Conservation (phyloP, 2,113 vertebrate species). For the Rhineura floridana region DNA sequence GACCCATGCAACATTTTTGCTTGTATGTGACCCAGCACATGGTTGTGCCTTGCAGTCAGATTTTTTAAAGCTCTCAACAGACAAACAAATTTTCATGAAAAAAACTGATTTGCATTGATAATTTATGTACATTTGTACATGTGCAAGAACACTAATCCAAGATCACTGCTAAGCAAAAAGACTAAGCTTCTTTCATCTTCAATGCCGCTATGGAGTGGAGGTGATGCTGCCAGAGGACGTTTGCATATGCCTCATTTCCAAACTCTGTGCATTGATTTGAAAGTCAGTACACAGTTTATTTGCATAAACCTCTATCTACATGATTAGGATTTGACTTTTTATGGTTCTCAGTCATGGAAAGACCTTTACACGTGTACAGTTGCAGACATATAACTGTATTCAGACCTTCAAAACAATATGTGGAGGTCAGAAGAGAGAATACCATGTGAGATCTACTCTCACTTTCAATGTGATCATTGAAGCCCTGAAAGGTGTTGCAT, state of each 20-base stretch:
- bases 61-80: too few relatives aligned
- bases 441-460: background rate
- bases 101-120: too few relatives aligned
- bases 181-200: background rate
- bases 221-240: background rate
- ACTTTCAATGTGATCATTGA: background rate
- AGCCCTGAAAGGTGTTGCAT: background rate
- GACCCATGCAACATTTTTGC: too few relatives aligned
- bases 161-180: background rate
- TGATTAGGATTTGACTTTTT: background rate
- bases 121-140: background rate
- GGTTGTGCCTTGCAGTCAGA: too few relatives aligned
- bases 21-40: too few relatives aligned
- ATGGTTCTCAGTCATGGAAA: background rate
- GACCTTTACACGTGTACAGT: background rate
- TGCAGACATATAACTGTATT: background rate
- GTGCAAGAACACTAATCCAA: background rate
- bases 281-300: background rate
- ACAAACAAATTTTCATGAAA: too few relatives aligned
- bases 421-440: background rate
- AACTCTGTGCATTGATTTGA: background rate
- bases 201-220: background rate
- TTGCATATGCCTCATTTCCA: background rate
- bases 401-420: background rate
- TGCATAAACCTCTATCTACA: background rate